Evolutionary conservation across 2,113 vertebrate genomes (phyloP), one percentile per base, ranked within the genome.

Genomic region (Corythaixoides concolor): DNA sequence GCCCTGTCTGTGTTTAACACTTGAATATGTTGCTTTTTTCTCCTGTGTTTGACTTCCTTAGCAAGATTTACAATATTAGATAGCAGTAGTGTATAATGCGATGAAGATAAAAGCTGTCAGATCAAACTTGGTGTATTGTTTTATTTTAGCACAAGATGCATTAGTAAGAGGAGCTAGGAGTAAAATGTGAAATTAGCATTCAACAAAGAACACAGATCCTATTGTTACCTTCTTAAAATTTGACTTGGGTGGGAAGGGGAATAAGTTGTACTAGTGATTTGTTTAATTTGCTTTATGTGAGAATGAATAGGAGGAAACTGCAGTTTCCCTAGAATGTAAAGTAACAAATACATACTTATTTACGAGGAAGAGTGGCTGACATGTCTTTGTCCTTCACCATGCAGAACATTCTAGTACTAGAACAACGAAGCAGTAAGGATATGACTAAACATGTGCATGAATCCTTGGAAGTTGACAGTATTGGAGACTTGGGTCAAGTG

Each of bases 291-390:
- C 9, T 88, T 82, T 85, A 79, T 83, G 58, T 83, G 26, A 76
- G 66, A 83, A 72, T 88, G 88, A 80, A 88, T 62, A 60, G 77
- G 56, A 84, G 88, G 83, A 95, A 94, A 85, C 69, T 60, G 43
- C 37, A 82, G 35, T 62, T 50, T 79, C 89, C 28, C 70, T 87
- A 77, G 68, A n/a, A 19, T 59, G 23, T 47, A 35, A 85, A 88
- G 49, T 90, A 60, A 81, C 27, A 90, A 88, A 89, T 49, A 82
- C 41, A 11, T n/a, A 5, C 26, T 89, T 94, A 23, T 89, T 93
- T 69, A 60, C 3, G 6, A 72, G 82, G 37, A 75, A 67, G 9
- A 50, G 47, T 52, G 49, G 47, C 59, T 93, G 76, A 35, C 56
- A 68, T 12, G 15, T 56, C 50, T 47, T 18, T 81, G 11, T 86